Evolutionary conservation across 2,797 vertebrate species (phyloP).

Genomic region (Esox lucius): DNA sequence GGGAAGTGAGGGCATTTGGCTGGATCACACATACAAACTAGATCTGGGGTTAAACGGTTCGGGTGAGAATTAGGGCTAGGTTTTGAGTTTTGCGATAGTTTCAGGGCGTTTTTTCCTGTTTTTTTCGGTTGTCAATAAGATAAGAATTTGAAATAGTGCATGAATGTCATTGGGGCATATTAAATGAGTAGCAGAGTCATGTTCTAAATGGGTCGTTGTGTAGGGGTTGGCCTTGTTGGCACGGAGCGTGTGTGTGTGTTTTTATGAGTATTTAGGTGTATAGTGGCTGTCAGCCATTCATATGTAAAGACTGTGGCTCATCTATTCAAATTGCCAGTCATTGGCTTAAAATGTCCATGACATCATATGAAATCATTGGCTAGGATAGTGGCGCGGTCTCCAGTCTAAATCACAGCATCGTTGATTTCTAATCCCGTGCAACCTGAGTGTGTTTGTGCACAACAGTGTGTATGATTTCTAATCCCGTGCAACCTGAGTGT

Average conservation of each 20-base stretch:
- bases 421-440: neutral
- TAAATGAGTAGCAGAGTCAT: neutral
- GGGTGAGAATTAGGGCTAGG: no score
- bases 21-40: no score
- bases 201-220: neutral
- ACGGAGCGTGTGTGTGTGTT: slow-evolving; percentile 7
- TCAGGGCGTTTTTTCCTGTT: neutral
- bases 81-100: no score
- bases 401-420: neutral
- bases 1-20: no score
- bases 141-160: no score
- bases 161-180: no score
- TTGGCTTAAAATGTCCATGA: slow-evolving; percentile 1
- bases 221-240: neutral
- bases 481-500: neutral
- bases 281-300: slow-evolving; percentile 4
- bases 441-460: slow-evolving; percentile 1
- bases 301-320: neutral
- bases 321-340: slow-evolving; percentile 4
- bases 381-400: neutral
- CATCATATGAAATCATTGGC: slow-evolving; percentile 2
- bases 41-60: no score
- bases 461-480: neutral
- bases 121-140: no score
- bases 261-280: slow-evolving; percentile 11